phyloP scores from a whole-genome alignment of 2,113 vertebrate species.

The Macroglossus sobrinus region DNA sequence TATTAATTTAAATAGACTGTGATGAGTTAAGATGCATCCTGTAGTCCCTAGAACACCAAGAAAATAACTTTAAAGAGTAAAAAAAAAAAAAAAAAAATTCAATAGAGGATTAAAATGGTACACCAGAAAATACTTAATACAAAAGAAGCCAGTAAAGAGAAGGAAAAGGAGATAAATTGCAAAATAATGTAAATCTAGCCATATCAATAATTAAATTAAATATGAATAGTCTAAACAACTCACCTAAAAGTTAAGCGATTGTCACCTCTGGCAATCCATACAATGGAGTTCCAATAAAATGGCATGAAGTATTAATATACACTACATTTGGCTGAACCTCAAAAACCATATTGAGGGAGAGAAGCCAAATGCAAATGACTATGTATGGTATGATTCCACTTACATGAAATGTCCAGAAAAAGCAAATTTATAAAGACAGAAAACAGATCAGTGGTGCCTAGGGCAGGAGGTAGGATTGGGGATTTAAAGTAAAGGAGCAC shows the following conservation, averaged over 20 bases:
- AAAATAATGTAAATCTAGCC: neutral
- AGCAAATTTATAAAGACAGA: neutral
- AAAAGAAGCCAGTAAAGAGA: neutral
- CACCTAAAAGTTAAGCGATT: neutral
- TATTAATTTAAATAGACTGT: conserved; percentile 12
- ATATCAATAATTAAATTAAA: neutral
- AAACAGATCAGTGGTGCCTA: neutral
- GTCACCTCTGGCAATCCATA: neutral
- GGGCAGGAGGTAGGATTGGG: neutral
- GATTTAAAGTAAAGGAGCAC: neutral
- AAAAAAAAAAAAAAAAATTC: neutral
- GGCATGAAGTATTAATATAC: neutral
- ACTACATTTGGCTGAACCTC: neutral
- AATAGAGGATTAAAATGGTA: neutral
- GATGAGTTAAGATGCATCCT: neutral
- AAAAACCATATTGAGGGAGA: neutral
- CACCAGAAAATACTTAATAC: neutral
- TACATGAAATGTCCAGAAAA: neutral
- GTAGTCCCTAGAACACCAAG: neutral
- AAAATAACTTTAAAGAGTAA: neutral
- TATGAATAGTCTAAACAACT: neutral
- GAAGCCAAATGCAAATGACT: neutral
- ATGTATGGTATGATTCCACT: neutral
- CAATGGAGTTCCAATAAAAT: neutral
- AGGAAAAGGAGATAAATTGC: neutral